Percentiles rank a stretch among this genome's conserved stretches.
Conservation (phyloP, 2,888 invertebrate species). For the Chymomyza caudatula region DNA sequence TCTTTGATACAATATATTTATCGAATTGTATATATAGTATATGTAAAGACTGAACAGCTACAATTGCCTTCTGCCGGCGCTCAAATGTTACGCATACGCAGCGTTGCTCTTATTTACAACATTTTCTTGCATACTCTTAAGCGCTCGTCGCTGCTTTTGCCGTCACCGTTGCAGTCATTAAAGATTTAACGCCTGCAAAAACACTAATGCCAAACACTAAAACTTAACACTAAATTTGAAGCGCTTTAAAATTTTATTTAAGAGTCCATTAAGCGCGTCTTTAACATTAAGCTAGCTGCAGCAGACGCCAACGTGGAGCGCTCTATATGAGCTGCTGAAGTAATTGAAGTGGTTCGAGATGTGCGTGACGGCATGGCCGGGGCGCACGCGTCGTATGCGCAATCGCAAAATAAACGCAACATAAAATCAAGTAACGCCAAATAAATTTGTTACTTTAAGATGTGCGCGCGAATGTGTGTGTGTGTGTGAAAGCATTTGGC, state of each 20-base stretch:
- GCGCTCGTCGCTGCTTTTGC: constrained; percentile 17
- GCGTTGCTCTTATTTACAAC: background rate
- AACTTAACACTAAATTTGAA: constrained; percentile 63
- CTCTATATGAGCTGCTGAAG: background rate
- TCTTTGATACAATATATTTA: too few relatives aligned
- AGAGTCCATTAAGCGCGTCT: constrained; percentile 60
- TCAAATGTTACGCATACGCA: background rate
- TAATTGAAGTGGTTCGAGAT: background rate
- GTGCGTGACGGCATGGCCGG: background rate
- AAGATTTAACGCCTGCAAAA: constrained; percentile 70
- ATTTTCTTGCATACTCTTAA: background rate
- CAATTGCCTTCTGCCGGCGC: background rate
- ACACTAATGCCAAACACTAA: constrained; percentile 71
- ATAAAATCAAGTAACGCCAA: constrained; percentile 65
- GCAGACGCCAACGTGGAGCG: background rate
- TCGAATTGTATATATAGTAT: too few relatives aligned
- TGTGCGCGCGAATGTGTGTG: constrained; percentile 3
- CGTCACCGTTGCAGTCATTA: constrained; percentile 40
- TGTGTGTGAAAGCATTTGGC: background rate
- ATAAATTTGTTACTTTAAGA: constrained; percentile 66
- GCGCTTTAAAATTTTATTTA: constrained; percentile 68
- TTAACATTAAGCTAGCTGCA: constrained; percentile 25
- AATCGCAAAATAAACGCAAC: constrained; percentile 58
- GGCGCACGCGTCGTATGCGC: constrained; percentile 37
- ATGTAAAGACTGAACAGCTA: background rate